Conservation (phyloP, 2,797 vertebrate species). For the Ptychadena robeensis region DNA sequence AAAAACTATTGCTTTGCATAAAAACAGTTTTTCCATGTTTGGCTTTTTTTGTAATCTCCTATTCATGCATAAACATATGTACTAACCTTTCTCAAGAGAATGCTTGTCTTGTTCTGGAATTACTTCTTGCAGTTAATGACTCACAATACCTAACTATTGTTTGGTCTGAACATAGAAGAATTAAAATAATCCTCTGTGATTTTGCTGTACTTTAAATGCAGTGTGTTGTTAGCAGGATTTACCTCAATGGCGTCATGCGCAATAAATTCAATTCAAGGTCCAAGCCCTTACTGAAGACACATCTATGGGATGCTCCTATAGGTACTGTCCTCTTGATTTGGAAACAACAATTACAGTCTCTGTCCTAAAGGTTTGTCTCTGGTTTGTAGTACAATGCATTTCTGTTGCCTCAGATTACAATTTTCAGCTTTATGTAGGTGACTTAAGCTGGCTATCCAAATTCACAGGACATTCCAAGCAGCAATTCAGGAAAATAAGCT, state of each 20-base stretch:
- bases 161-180: not conserved
- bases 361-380: slow-evolving; percentile 9
- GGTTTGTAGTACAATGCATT: slow-evolving; percentile 12
- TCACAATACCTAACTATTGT: not conserved
- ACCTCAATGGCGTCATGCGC: not conserved
- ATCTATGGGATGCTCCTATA: not conserved
- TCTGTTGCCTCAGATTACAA: not conserved
- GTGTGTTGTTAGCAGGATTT: not conserved
- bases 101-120: not conserved
- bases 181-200: slow-evolving; percentile 10
- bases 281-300: not conserved
- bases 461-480: slow-evolving; percentile 45
- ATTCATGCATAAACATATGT: not conserved
- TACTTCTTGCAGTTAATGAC: not conserved
- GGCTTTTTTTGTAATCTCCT: not conserved
- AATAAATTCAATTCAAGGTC: slow-evolving; percentile 9
- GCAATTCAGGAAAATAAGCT: slow-evolving; percentile 8
- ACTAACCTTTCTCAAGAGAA: slow-evolving; percentile 16
- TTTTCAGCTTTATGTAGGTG: not conserved
- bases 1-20: not conserved
- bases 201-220: not conserved
- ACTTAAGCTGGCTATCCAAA: slow-evolving; percentile 47
- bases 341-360: not conserved
- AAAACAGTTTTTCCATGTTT: not conserved
- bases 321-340: slow-evolving; percentile 1